Conservation (phyloP, 2,888 invertebrate species). For the Heliconius hortense region DNA sequence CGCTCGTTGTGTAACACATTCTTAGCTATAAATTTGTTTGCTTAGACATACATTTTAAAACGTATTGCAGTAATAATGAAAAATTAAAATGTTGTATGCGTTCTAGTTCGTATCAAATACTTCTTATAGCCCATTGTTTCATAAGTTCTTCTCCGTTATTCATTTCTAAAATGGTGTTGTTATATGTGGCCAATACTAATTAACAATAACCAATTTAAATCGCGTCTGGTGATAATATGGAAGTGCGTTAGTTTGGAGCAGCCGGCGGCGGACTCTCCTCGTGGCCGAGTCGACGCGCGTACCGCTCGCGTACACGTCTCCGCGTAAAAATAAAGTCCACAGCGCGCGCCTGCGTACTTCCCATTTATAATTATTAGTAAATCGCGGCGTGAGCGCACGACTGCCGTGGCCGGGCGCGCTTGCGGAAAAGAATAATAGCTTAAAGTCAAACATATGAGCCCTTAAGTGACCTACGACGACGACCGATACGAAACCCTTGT, state of each 20-base stretch:
- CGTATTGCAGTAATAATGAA: not conserved
- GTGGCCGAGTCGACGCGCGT: slow-evolving; percentile 66
- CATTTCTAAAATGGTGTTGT: slow-evolving; percentile 66
- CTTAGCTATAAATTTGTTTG: no score
- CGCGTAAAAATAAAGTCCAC: slow-evolving; percentile 81
- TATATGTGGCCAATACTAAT: slow-evolving; percentile 76
- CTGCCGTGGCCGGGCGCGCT: slow-evolving; percentile 72
- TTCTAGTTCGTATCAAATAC: slow-evolving; percentile 56
- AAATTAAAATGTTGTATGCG: slow-evolving; percentile 54
- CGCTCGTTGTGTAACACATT: no score
- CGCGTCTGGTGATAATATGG: slow-evolving; percentile 69
- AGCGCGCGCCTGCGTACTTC: slow-evolving; percentile 77
- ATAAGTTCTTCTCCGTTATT: slow-evolving; percentile 69
- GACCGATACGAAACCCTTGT: slow-evolving; percentile 58
- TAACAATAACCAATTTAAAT: slow-evolving; percentile 68
- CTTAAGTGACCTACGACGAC: slow-evolving; percentile 55
- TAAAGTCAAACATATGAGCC: slow-evolving; percentile 48
- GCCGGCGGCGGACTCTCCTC: slow-evolving; percentile 66
- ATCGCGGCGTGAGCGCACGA: slow-evolving; percentile 77
- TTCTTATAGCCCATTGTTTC: slow-evolving; percentile 63
- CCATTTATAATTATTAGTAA: slow-evolving; percentile 82
- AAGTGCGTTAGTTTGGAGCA: slow-evolving; percentile 59
- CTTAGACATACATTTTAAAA: not conserved
- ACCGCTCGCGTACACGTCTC: slow-evolving; percentile 75
- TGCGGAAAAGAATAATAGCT: slow-evolving; percentile 62